A percentile compares a stretch with the other conserved stretches of the same genome.
These are phyloP conservation scores for Champsocephalus gunnari DNA, from an alignment of 2,797 vertebrate genomes.

Conservation along the genomic window DNA sequence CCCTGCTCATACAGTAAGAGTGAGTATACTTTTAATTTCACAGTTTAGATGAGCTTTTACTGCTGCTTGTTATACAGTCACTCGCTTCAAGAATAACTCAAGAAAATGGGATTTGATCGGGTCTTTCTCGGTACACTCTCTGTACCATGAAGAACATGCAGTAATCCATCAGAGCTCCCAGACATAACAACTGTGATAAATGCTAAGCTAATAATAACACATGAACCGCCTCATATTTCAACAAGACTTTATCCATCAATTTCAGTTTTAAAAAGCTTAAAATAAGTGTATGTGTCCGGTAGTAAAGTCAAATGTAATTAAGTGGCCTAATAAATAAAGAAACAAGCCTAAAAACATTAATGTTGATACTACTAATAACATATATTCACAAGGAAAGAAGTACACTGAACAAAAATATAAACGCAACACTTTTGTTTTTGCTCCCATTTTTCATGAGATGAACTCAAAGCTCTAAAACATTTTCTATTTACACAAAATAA, in stretches of 20 bases:
- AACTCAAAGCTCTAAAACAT: no score
- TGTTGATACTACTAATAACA: not conserved
- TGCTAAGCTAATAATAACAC: not conserved
- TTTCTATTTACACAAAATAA: no score
- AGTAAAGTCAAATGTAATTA: no score
- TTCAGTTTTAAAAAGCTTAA: not conserved
- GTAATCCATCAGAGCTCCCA: not conserved
- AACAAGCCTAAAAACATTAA: not conserved
- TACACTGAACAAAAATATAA: no score
- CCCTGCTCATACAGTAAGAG: conserved; percentile 2
- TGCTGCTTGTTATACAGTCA: not conserved
- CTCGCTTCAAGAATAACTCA: not conserved
- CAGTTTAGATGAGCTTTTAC: not conserved
- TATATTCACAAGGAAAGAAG: no score
- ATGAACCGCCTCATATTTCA: not conserved
- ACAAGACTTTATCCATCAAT: not conserved
- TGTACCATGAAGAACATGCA: not conserved
- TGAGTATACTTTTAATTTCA: conserved; percentile 22
- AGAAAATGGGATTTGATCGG: conserved; percentile 1
- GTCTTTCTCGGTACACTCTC: not conserved
- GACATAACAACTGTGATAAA: not conserved
- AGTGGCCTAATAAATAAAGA: no score
- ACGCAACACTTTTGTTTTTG: no score
- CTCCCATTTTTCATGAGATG: no score
- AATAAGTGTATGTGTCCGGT: no score